Conservation (phyloP, 35 echinoderm and acorn worm species). For the Chiridota heheva region DNA sequence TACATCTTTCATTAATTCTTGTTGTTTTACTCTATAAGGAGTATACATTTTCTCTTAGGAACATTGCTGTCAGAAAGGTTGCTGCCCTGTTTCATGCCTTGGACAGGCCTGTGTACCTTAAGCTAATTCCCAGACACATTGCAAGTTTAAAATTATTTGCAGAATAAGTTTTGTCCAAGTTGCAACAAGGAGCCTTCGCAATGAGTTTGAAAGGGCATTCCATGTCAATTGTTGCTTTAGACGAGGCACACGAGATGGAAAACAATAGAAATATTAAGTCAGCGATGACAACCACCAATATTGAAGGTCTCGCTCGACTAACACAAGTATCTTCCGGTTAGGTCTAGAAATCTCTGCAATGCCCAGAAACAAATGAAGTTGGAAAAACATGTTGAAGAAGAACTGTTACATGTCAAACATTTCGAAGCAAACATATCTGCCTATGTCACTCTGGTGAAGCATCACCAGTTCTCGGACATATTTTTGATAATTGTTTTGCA, state of each 20-base stretch:
- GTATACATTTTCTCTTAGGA: constrained; percentile 12
- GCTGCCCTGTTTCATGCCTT: constrained; percentile 30
- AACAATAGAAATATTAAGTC: constrained; percentile 26
- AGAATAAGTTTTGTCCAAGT: not conserved
- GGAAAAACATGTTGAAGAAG: not conserved
- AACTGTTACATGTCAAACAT: not conserved
- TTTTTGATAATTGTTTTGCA: not conserved
- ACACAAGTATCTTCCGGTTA: constrained; percentile 30
- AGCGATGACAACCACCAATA: not conserved
- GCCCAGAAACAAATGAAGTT: not conserved
- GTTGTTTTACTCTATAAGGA: constrained; percentile 1
- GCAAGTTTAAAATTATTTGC: not conserved
- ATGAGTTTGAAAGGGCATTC: not conserved
- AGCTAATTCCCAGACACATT: constrained; percentile 1
- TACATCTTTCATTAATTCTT: constrained; percentile 17
- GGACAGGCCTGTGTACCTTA: constrained; percentile 8
- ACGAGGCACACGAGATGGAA: constrained; percentile 46
- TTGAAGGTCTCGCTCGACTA: not conserved
- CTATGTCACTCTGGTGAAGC: too few relatives aligned
- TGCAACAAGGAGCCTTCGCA: constrained; percentile 14
- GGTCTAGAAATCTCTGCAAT: not conserved
- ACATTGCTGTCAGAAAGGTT: not conserved
- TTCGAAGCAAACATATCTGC: too few relatives aligned
- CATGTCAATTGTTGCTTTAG: not conserved
- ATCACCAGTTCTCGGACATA: not conserved